Evolutionary conservation across 2,888 invertebrate genomes (phyloP).

Genomic region (Metellina segmentata): DNA sequence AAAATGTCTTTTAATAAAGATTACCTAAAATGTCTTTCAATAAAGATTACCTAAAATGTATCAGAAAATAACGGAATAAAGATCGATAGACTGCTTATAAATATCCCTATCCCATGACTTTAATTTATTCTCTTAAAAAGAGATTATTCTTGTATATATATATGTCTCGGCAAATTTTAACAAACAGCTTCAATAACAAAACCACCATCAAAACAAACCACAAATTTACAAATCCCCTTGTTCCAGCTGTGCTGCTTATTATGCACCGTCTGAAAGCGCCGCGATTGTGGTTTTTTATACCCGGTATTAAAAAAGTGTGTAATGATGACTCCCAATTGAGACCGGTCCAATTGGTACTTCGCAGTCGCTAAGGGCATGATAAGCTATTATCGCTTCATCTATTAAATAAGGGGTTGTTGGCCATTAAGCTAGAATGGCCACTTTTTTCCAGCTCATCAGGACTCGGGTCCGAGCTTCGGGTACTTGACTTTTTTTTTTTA

Average conservation of each 20-base stretch:
- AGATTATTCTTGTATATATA: too few relatives aligned
- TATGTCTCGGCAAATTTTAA: too few relatives aligned
- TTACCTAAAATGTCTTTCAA: too few relatives aligned
- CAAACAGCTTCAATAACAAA: background rate
- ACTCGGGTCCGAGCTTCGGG: background rate
- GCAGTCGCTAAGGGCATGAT: slow-evolving; percentile 41
- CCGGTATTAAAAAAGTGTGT: slow-evolving; percentile 14
- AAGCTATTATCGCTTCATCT: slow-evolving; percentile 68
- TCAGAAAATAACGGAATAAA: too few relatives aligned
- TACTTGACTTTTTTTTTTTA: background rate
- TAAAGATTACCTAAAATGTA: too few relatives aligned
- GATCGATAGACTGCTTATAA: too few relatives aligned
- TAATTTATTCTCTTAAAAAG: too few relatives aligned
- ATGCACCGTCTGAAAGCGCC: background rate
- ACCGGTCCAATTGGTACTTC: slow-evolving; percentile 70
- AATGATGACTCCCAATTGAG: slow-evolving; percentile 44
- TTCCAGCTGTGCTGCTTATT: slow-evolving; percentile 11
- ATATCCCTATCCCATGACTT: too few relatives aligned
- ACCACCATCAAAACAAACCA: slow-evolving; percentile 4
- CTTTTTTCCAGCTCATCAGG: slow-evolving; percentile 31
- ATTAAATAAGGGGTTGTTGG: slow-evolving; percentile 74
- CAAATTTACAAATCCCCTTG: slow-evolving; percentile 19
- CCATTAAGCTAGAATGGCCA: slow-evolving; percentile 64
- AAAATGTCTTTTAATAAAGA: too few relatives aligned
- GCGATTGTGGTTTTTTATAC: background rate